Conservation (phyloP, 2,888 invertebrate genomes). For the Perizoma affinitatum region DNA sequence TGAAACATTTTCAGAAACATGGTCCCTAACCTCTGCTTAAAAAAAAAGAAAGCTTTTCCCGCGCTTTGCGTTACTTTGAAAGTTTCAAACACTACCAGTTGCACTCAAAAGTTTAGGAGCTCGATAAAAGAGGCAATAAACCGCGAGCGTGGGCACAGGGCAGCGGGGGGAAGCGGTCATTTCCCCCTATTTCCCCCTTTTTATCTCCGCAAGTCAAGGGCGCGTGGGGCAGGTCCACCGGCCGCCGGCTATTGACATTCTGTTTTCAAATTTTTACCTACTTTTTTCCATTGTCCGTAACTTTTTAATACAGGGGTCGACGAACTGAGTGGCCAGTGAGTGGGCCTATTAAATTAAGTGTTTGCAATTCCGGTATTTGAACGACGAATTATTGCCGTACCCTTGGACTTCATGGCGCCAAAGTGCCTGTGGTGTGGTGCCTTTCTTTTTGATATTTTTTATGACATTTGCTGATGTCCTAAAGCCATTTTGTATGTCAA, state of each 20-base stretch:
- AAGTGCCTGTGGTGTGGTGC: neutral
- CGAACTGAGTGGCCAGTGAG: slow-evolving; percentile 71
- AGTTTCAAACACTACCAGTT: slow-evolving; percentile 56
- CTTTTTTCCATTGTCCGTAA: slow-evolving; percentile 81
- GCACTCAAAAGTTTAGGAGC: slow-evolving; percentile 62
- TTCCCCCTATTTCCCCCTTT: slow-evolving; percentile 64
- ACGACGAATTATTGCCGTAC: slow-evolving; percentile 46
- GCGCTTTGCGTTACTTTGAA: slow-evolving; percentile 32
- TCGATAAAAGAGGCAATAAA: slow-evolving; percentile 71
- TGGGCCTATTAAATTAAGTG: slow-evolving; percentile 57
- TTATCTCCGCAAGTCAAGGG: slow-evolving; percentile 82
- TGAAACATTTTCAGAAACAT: slow-evolving; percentile 13
- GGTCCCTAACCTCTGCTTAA: neutral
- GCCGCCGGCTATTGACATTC: slow-evolving; percentile 83
- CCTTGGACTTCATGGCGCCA: slow-evolving; percentile 10
- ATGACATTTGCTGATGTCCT: too few relatives aligned
- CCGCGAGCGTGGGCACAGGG: slow-evolving; percentile 66
- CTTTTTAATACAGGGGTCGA: slow-evolving; percentile 79
- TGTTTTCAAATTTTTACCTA: slow-evolving; percentile 82
- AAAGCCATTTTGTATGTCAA: too few relatives aligned
- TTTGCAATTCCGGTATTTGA: slow-evolving; percentile 49
- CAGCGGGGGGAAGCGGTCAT: slow-evolving; percentile 70
- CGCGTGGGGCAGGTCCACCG: slow-evolving; percentile 82
- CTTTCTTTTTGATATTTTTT: too few relatives aligned
- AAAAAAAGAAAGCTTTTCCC: slow-evolving; percentile 18